phyloP scores from a whole-genome alignment of 2,888 invertebrate genomes.

The Drosophila villosipedis region DNA sequence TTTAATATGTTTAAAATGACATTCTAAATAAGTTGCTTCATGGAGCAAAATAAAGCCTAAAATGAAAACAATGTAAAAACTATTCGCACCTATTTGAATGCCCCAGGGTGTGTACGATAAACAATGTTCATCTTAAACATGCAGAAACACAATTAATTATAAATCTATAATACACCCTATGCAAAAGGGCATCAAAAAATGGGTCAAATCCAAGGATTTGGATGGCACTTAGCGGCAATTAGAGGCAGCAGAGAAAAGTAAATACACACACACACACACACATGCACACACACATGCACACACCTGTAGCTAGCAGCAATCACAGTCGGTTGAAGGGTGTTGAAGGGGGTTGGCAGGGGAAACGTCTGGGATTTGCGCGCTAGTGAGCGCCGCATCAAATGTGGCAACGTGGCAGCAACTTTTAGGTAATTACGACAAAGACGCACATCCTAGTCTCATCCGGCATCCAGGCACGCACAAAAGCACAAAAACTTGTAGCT shows the following conservation, averaged over 20 bases:
- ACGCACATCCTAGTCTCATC: conserved; percentile 69
- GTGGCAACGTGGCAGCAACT: conserved; percentile 55
- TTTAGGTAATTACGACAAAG: conserved; percentile 79
- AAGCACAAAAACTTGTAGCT: conserved; percentile 73
- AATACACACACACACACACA: conserved; percentile 9
- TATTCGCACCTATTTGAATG: background rate
- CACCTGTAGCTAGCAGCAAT: conserved; percentile 72
- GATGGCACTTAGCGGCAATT: conserved; percentile 81
- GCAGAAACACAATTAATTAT: background rate
- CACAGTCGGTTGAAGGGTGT: conserved; percentile 15
- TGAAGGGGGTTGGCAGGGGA: background rate
- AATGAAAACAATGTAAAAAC: background rate
- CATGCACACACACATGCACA: conserved; percentile 12
- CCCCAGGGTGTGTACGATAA: background rate
- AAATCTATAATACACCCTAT: background rate
- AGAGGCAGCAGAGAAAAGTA: conserved; percentile 41
- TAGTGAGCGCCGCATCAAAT: conserved; percentile 56
- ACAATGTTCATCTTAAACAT: background rate
- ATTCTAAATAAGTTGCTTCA: background rate
- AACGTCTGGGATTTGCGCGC: conserved; percentile 71
- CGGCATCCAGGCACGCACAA: conserved; percentile 70
- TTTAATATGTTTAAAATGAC: background rate
- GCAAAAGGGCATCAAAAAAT: conserved; percentile 15
- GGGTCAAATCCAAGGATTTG: conserved; percentile 53
- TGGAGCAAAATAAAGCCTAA: background rate